Percentiles rank a stretch among this genome's conserved stretches.
phyloP scores from a whole-genome alignment of 2,797 vertebrate genomes.

The Salmo trutta region DNA sequence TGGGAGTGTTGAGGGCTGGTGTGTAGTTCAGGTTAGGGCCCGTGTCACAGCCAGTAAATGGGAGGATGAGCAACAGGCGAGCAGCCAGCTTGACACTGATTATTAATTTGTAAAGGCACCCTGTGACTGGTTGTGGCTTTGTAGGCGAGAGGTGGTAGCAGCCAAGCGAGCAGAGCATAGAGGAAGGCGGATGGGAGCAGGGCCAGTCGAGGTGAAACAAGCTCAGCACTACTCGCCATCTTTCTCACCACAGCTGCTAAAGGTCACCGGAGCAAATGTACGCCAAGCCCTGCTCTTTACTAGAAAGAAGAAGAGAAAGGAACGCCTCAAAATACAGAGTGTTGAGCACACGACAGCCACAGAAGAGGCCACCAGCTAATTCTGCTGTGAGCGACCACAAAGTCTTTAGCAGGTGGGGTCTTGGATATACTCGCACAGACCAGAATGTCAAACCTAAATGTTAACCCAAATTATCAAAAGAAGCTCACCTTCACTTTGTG shows the following conservation, averaged over 20 bases:
- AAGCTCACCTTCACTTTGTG: not conserved
- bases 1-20: not conserved
- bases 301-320: constrained; percentile 45
- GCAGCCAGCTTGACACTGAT: constrained; percentile 5
- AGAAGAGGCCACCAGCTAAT: constrained; percentile 25
- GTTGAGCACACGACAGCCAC: not conserved
- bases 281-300: constrained; percentile 46
- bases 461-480: not conserved
- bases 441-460: not conserved
- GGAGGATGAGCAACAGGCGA: constrained; percentile 27
- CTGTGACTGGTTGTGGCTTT: constrained; percentile 15
- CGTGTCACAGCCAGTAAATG: constrained; percentile 50
- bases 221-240: constrained; percentile 33
- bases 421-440: not conserved
- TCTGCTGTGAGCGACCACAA: constrained; percentile 22
- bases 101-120: constrained; percentile 49
- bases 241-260: constrained; percentile 64
- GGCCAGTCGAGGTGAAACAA: constrained; percentile 35
- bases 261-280: constrained; percentile 69
- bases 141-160: constrained; percentile 24
- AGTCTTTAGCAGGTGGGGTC: not conserved
- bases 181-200: constrained; percentile 20
- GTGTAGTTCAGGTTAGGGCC: not conserved
- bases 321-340: constrained; percentile 8
- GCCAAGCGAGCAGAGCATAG: constrained; percentile 11